Evolutionary conservation across 2,888 invertebrate genomes (phyloP), one percentile per base, ranked within the genome.

Genomic region (Cantharis flavilabris): DNA sequence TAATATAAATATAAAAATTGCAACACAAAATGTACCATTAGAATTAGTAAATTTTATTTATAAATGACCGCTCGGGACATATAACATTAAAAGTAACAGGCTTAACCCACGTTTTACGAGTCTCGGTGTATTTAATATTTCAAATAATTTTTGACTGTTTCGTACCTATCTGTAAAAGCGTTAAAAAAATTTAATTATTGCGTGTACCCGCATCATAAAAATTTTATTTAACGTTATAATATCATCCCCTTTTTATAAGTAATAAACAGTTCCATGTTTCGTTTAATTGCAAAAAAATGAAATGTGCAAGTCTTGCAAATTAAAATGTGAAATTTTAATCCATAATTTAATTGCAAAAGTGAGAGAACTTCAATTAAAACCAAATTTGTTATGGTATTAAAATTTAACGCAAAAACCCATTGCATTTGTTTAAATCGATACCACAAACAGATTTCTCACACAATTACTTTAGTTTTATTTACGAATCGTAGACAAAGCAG

Each of bases 361-460:
- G 49, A n/a, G 49, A 7, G n/a, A 49, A n/a, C n/a, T n/a, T 7
- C 49, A 49, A 49, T 49, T 49, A 49, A 49, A 49, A 49, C n/a
- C 7, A 49, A n/a, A 49, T n/a, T 49, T n/a, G 49, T 49, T n/a
- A 49, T 49, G 4, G 49, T 49, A 49, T 7, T 49, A 49, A 49
- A n/a, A n/a, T 49, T 49, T 49, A 49, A n/a, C 5, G 49, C 49
- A 49, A n/a, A 49, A n/a, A n/a, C n/a, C 49, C 49, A 49, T 49
- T 49, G 49, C 9, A 49, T 49, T 49, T 49, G 49, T n/a, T 49
- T 49, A 49, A 64, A 72, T 64, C 72, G 20, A 64, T 72, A 65
- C n/a, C 63, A 65, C 26, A 72, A 72, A 72, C 64, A 72, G 63
- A 71, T 71, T 63, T 62, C 20, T 13, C 28, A 62, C n/a, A 72